These are phyloP conservation scores for Caenorhabditis tropicalis DNA, from an alignment of 1,140 invertebrate genomes.

Conservation along the genomic window DNA sequence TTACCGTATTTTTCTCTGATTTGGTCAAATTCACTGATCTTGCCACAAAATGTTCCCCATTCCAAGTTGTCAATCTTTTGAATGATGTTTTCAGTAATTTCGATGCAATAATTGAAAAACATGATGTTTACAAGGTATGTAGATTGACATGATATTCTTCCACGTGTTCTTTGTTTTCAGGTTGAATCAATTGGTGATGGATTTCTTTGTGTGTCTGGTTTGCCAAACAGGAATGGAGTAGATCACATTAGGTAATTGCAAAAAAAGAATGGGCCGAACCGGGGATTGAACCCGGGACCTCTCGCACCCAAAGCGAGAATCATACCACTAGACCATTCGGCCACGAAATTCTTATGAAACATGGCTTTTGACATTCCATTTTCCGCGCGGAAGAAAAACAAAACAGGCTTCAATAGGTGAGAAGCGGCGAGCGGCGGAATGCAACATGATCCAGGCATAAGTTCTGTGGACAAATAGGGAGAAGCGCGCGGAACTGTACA, in stretches of 20 bases:
- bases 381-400: background rate
- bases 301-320: constrained; percentile 72
- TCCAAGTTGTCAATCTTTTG: constrained; percentile 77
- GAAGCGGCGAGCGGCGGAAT: no score
- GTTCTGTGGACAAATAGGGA: no score
- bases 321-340: constrained; percentile 69
- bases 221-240: constrained; percentile 76
- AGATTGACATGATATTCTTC: background rate
- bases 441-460: no score
- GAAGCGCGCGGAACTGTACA: background rate
- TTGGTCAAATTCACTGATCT: constrained; percentile 86
- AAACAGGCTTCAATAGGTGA: no score
- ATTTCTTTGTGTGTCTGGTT: constrained; percentile 82
- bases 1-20: constrained; percentile 74
- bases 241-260: constrained; percentile 73
- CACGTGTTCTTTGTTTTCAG: constrained; percentile 45
- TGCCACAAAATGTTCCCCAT: constrained; percentile 71
- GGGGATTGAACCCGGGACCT: constrained; percentile 69
- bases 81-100: constrained; percentile 85
- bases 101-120: constrained; percentile 80
- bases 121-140: constrained; percentile 82
- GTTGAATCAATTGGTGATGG: constrained; percentile 61
- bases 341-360: background rate
- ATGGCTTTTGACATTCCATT: background rate
- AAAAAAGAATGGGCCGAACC: constrained; percentile 48